These are phyloP conservation scores for Anoplophora glabripennis DNA, from an alignment of 1,140 invertebrate species.

Conservation along the genomic window DNA sequence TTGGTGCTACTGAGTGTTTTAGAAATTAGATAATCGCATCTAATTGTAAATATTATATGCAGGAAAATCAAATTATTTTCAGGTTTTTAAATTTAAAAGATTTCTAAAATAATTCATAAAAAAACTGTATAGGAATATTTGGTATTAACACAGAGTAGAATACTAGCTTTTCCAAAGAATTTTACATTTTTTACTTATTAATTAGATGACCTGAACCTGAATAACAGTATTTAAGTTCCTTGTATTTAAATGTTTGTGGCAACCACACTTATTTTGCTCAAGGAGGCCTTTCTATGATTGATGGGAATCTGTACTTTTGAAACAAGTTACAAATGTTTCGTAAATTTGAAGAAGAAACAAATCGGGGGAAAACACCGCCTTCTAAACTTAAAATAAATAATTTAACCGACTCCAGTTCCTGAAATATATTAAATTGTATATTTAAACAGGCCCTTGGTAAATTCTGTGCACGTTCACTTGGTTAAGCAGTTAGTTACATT, in stretches of 20 bases:
- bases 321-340: background rate
- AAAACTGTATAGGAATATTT: too few relatives aligned
- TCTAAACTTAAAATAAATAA: background rate
- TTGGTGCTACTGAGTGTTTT: too few relatives aligned
- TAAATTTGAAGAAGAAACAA: background rate
- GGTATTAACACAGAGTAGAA: too few relatives aligned
- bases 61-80: background rate
- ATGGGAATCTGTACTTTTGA: background rate
- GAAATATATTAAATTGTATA: constrained; percentile 24
- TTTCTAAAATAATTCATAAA: background rate
- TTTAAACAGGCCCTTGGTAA: constrained; percentile 21
- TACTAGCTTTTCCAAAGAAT: too few relatives aligned
- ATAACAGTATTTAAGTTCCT: too few relatives aligned
- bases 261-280: too few relatives aligned
- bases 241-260: too few relatives aligned
- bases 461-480: constrained; percentile 25
- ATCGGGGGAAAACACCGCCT: background rate
- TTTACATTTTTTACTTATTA: too few relatives aligned
- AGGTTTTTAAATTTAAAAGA: background rate
- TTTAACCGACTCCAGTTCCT: background rate
- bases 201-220: too few relatives aligned
- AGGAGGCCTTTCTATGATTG: too few relatives aligned
- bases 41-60: background rate
- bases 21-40: too few relatives aligned
- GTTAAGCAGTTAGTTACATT: constrained; percentile 29